A percentile compares a stretch with the other conserved stretches of the same genome.
Evolutionary conservation across 2,888 invertebrate genomes (phyloP).

Genomic region (Cremastobaeus sp.): DNA sequence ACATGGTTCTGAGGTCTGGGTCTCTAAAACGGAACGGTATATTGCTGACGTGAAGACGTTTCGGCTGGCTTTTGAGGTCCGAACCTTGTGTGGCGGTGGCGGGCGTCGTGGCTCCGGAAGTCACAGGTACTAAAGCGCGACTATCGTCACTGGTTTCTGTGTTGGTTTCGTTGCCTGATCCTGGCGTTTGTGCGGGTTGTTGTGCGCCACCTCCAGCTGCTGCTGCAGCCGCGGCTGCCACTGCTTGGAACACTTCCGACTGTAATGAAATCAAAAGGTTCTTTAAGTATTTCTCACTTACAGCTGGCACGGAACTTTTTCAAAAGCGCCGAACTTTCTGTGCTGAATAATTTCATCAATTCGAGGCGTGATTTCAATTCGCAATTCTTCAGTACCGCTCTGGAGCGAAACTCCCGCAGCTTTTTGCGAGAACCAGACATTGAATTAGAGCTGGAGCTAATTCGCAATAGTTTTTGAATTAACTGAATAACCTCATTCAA

Average conservation of each 20-base stretch:
- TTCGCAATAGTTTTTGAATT: no score
- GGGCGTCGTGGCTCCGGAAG: slow-evolving; percentile 78
- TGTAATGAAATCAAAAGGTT: slow-evolving; percentile 64
- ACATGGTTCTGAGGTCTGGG: slow-evolving; percentile 98
- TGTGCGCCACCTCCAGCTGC: slow-evolving; percentile 76
- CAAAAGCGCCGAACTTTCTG: not conserved
- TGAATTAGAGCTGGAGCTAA: no score
- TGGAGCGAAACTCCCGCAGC: no score
- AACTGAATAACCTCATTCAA: no score
- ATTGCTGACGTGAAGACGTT: slow-evolving; percentile 99
- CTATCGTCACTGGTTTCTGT: slow-evolving; percentile 75
- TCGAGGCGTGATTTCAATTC: no score
- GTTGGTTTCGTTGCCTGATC: slow-evolving; percentile 70
- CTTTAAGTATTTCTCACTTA: slow-evolving; percentile 1
- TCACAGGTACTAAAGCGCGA: slow-evolving; percentile 80
- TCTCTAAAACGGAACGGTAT: slow-evolving; percentile 99
- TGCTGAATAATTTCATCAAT: not conserved
- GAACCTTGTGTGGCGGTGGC: slow-evolving; percentile 80
- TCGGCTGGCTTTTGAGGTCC: slow-evolving; percentile 87
- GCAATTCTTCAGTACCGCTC: no score
- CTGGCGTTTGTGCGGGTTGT: slow-evolving; percentile 74
- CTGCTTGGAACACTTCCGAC: slow-evolving; percentile 81
- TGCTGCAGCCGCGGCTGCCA: slow-evolving; percentile 78
- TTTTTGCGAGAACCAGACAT: no score
- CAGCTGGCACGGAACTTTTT: not conserved